phyloP scores from a whole-genome alignment of 2,113 vertebrate genomes.

The Tichodroma muraria region DNA sequence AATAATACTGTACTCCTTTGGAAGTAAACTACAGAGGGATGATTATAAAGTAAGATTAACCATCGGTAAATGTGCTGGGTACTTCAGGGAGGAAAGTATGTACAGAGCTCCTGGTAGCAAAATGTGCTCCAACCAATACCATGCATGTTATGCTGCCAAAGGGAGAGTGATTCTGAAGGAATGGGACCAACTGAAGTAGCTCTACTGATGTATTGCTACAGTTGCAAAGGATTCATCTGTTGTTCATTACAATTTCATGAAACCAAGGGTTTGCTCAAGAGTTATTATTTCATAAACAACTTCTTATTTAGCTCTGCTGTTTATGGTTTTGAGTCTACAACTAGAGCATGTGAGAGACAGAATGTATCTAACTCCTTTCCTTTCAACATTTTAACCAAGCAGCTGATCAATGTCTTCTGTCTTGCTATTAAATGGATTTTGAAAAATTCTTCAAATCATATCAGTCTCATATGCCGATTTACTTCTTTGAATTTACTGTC shows the following conservation, averaged over 20 bases:
- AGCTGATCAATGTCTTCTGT: constrained; percentile 68
- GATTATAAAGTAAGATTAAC: not conserved
- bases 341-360: not conserved
- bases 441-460: constrained; percentile 76
- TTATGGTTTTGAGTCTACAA: not conserved
- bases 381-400: constrained; percentile 51
- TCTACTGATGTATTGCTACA: not conserved
- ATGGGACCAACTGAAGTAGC: not conserved
- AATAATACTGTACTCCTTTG: not conserved
- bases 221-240: not conserved
- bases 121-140: not conserved
- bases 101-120: not conserved
- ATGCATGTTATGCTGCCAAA: not conserved
- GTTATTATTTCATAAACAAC: constrained; percentile 15
- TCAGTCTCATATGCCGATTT: constrained; percentile 73
- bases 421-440: constrained; percentile 74
- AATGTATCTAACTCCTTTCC: constrained; percentile 33
- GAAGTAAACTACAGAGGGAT: not conserved
- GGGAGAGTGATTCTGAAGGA: not conserved
- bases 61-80: not conserved
- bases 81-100: not conserved
- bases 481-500: constrained; percentile 67
- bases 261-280: not conserved
- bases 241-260: not conserved
- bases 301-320: not conserved